These are phyloP conservation scores for Felis chaus DNA, from an alignment of 2,113 vertebrate species.

Conservation along the genomic window DNA sequence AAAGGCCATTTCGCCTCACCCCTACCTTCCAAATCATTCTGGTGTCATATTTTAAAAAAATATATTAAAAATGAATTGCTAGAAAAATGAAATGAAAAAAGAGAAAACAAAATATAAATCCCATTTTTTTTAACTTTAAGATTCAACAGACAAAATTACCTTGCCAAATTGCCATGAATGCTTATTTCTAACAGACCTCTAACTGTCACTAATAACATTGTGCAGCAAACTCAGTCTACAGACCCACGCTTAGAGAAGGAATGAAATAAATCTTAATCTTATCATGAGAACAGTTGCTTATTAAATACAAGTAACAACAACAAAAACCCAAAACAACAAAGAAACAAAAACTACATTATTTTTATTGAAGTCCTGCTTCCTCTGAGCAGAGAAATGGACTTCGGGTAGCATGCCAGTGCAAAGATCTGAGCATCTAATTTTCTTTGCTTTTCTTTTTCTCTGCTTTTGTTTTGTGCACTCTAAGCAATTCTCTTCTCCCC, in stretches of 20 bases:
- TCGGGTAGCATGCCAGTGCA: not conserved
- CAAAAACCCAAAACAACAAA: not conserved
- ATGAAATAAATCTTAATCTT: not conserved
- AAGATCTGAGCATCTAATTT: not conserved
- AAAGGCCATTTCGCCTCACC: not conserved
- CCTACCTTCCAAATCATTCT: not conserved
- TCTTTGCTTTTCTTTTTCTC: not conserved
- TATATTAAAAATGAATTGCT: not conserved
- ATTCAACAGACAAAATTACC: not conserved
- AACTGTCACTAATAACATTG: not conserved
- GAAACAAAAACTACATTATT: not conserved
- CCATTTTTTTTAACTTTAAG: not conserved
- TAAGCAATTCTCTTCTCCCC: not conserved
- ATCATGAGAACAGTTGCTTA: not conserved
- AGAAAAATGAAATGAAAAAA: not conserved
- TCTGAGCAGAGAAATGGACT: not conserved
- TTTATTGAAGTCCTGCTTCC: not conserved
- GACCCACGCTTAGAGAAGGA: not conserved
- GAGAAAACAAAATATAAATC: not conserved
- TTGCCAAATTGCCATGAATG: not conserved
- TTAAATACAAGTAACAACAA: not conserved
- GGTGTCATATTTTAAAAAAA: slow-evolving; percentile 10
- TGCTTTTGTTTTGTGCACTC: not conserved
- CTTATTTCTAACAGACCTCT: not conserved
- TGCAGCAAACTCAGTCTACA: not conserved